Percentiles rank a stretch among this genome's conserved stretches.
Conservation (phyloP, 1,140 invertebrate genomes). For the Thalassaphorura encarpata region DNA sequence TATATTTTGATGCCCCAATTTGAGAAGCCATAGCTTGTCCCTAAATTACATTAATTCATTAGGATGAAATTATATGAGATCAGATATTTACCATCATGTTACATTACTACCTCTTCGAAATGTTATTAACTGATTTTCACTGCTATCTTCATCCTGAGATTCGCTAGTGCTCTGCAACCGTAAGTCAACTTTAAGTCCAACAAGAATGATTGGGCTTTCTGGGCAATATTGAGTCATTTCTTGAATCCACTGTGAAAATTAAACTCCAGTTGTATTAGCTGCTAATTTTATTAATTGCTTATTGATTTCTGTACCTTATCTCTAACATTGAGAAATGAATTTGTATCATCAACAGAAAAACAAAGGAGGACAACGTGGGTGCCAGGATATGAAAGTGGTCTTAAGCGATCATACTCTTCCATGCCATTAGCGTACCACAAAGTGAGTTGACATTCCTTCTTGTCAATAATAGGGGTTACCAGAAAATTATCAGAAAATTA, state of each 20-base stretch:
- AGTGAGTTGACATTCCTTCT: not conserved
- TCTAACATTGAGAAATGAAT: constrained; percentile 47
- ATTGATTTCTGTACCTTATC: not conserved
- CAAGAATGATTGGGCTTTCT: not conserved
- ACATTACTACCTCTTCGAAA: no score
- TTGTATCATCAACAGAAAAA: not conserved
- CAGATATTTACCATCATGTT: no score
- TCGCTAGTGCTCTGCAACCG: no score
- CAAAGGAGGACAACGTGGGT: not conserved
- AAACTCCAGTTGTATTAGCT: no score
- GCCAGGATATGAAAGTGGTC: not conserved
- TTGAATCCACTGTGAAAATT: constrained; percentile 47
- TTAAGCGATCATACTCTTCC: not conserved
- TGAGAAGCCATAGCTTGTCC: no score
- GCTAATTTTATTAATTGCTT: no score
- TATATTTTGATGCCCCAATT: not conserved
- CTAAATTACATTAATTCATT: no score
- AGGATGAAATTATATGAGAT: no score
- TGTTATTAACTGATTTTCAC: no score
- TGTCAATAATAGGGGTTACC: not conserved
- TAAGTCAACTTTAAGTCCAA: not conserved
- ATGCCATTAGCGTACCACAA: not conserved
- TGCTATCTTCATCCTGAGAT: no score
- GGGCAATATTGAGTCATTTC: constrained; percentile 9
- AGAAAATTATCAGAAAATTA: not conserved